Base-by-base conservation (phyloP, 2,888 invertebrate genomes). In the Portevinia maculata region DNA sequence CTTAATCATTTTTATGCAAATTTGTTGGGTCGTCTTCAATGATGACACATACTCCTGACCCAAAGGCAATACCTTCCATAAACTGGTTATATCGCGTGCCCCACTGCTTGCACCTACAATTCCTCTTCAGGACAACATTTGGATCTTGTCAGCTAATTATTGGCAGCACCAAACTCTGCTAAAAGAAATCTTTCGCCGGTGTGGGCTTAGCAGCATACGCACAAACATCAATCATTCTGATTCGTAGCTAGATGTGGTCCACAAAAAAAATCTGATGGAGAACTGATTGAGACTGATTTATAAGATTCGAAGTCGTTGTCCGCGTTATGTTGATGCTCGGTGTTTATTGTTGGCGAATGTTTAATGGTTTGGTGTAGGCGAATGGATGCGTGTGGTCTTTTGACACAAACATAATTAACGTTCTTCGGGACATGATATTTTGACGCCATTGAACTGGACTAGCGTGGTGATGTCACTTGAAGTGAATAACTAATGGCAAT, bases 241-340 rank as follows among this genome's bases (percentile, higher is more conserved):
- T 70, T 70, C 70, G 59, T 70, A 65, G 69, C 69, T 75, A 53
- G 75, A 69, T 65, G 74, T 64, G 28, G 59, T 81, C 73, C 15
- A 46, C 11, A 53, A 53, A 41, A 52, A 53, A 37, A 30, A 41
- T 9, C 19, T 8, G 21, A 24, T 13, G 55, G 30, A 73, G 24
- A 34, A 50, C 64, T 64, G 75, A 81, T 81, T 81, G 79, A 69
- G 57, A 44, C 74, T 81, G 79, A 81, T 81, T 73, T 67, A 79
- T 79, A 73, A 60, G 73, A 48, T 34, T 79, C 19, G 60, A 67
- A 62, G 73, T 79, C 34, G 67, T 53, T 79, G 73, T 39, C 60
- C 55, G 70, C 48, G 46, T 57, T 46, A 30, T 46, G 69, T 46
- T n/a, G 55, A 34, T 4, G 37, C 7, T 34, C 1, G 13, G 46